These are phyloP conservation scores for Dendrophyllia cribrosa DNA, from an alignment of 64 coral and sea anemone genomes.

Conservation along the genomic window DNA sequence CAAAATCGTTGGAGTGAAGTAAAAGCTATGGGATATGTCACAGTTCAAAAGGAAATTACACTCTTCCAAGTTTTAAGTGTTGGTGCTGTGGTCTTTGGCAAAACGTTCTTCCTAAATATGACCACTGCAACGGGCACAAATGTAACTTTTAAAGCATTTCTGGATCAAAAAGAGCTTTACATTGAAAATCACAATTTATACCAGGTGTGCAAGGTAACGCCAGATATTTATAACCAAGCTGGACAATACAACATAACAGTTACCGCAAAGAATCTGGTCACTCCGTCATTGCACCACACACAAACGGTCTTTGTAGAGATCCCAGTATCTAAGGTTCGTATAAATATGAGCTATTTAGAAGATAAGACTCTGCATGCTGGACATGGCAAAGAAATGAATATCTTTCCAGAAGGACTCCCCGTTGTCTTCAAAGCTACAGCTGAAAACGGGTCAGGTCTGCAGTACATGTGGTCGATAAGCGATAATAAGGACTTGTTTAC, in stretches of 20 bases:
- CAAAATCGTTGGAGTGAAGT: slow-evolving; percentile 60
- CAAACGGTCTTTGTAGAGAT: slow-evolving; percentile 53
- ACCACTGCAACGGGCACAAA: slow-evolving; percentile 57
- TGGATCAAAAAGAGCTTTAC: not conserved
- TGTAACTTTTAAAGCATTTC: slow-evolving; percentile 35
- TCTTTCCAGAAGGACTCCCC: slow-evolving; percentile 45
- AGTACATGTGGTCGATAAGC: slow-evolving; percentile 17
- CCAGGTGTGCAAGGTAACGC: slow-evolving; percentile 10
- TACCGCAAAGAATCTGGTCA: slow-evolving; percentile 65
- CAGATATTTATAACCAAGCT: slow-evolving; percentile 18
- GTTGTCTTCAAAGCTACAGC: slow-evolving; percentile 1
- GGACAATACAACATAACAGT: slow-evolving; percentile 50
- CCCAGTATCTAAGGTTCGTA: slow-evolving; percentile 24
- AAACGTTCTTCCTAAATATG: slow-evolving; percentile 35
- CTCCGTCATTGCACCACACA: slow-evolving; percentile 3
- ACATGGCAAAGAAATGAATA: slow-evolving; percentile 30
- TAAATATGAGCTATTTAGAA: slow-evolving; percentile 24
- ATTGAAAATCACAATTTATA: slow-evolving; percentile 10
- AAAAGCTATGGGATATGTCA: not conserved
- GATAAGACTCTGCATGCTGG: slow-evolving; percentile 3
- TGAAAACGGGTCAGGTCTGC: slow-evolving; percentile 25
- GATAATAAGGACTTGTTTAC: not conserved
- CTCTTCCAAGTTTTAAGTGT: slow-evolving; percentile 34
- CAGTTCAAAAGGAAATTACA: slow-evolving; percentile 62
- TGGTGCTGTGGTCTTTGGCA: slow-evolving; percentile 47